Base-by-base conservation (phyloP, 2,113 vertebrate genomes). In the Zosterops borbonicus region DNA sequence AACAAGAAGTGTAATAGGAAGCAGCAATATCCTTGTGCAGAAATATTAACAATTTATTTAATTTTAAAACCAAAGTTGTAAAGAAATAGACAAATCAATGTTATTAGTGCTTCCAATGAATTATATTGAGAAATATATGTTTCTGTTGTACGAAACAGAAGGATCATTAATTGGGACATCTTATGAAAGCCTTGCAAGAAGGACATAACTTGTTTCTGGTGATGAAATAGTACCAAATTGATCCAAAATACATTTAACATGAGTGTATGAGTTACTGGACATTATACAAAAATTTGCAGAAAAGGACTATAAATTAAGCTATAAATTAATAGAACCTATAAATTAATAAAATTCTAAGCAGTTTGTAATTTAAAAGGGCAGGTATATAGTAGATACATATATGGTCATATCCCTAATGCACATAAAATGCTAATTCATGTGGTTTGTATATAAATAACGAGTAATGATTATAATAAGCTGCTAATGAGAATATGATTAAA, bases 401-500 rank as follows among this genome's bases (percentile, higher is more conserved):
- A 71, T 55, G 83, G 69, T 81, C 37, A 21, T 64, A 83, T 60
- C 20, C n/a, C 76, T 87, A 81, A 84, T 23, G 77, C 64, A 86
- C 22, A 55, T 65, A 93, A 62, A 95, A 76, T 84, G 41, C 25
- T 87, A 87, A 65, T 84, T 94, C 18, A 69, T 79, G 23, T 74
- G 27, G 16, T 73, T 88, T 78, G 18, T 65, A 53, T 83, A 87
- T 37, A 93, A 93, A 86, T 63, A 56, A 65, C 55, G 9, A 69
- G 46, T 69, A 90, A 85, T 80, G 19, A 79, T 74, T 95, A 92
- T 68, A 90, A 83, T 87, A 92, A 91, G 65, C 42, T 91, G 29
- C 58, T 92, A 96, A 96, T 94, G 71, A 87, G 90, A 73, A 85
- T 95, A 78, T 92, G 93, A 95, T 97, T 96, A 96, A 97, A 94